Evolutionary conservation across 2,113 vertebrate genomes (phyloP).

Genomic region (Laticauda colubrina): DNA sequence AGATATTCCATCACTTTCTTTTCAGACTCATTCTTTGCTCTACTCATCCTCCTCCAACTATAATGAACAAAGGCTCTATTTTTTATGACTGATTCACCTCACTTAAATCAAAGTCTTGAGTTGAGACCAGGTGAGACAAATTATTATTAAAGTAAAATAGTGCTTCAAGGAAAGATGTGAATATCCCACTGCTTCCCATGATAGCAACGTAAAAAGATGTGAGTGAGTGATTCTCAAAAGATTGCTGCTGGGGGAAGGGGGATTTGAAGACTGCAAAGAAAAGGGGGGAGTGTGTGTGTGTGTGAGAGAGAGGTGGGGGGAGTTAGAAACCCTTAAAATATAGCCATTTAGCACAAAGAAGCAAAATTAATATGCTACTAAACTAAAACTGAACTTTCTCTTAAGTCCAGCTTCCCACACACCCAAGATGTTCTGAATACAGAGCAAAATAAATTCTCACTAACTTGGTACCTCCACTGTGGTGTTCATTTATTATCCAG

Average conservation of each 20-base stretch:
- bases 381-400: not conserved
- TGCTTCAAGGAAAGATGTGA: not conserved
- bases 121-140: not conserved
- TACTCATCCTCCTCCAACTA: not conserved
- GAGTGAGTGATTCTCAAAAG: not conserved
- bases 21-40: not conserved
- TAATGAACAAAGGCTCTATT: not conserved
- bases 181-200: not conserved
- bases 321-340: not conserved
- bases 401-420: not conserved
- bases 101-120: not conserved
- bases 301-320: too few relatives aligned
- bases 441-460: not conserved
- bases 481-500: not conserved
- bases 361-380: not conserved
- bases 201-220: not conserved
- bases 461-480: not conserved
- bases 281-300: too few relatives aligned
- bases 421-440: not conserved
- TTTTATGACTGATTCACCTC: not conserved
- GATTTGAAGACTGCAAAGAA: not conserved
- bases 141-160: not conserved
- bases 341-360: not conserved
- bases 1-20: not conserved
- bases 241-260: not conserved